Conservation (phyloP, 1,140 invertebrate genomes). For the Aporrectodea caliginosa region DNA sequence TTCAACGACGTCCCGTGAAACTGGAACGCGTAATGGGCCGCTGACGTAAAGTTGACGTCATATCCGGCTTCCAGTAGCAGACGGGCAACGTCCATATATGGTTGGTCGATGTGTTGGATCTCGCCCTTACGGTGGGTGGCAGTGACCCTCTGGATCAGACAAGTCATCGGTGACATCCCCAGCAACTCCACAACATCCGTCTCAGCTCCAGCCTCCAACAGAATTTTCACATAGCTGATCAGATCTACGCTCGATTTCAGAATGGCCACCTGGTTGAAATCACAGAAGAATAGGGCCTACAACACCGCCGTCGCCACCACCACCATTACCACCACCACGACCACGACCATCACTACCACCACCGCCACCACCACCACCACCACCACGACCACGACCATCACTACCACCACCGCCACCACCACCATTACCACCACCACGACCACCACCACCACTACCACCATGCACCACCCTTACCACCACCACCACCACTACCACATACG, state of each 20-base stretch:
- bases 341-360: too few relatives aligned
- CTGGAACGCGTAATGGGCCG: neutral
- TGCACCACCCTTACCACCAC: too few relatives aligned
- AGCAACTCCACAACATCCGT: neutral
- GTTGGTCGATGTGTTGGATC: neutral
- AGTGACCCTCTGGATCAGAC: neutral
- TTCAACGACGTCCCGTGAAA: conserved; percentile 13
- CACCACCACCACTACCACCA: too few relatives aligned
- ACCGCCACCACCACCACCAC: too few relatives aligned
- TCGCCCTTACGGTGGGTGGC: neutral
- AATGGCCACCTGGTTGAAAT: neutral
- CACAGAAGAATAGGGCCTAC: too few relatives aligned
- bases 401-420: too few relatives aligned
- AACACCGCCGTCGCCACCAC: too few relatives aligned
- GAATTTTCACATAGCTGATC: neutral
- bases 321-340: too few relatives aligned
- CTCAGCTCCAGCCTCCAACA: neutral
- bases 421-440: too few relatives aligned
- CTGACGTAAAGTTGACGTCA: neutral
- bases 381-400: too few relatives aligned
- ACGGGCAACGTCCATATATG: neutral
- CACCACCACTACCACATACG: too few relatives aligned
- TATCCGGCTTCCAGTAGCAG: neutral
- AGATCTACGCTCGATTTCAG: neutral
- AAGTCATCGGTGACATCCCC: neutral